phyloP scores from a whole-genome alignment of 2,113 vertebrate species.

The Procavia capensis region DNA sequence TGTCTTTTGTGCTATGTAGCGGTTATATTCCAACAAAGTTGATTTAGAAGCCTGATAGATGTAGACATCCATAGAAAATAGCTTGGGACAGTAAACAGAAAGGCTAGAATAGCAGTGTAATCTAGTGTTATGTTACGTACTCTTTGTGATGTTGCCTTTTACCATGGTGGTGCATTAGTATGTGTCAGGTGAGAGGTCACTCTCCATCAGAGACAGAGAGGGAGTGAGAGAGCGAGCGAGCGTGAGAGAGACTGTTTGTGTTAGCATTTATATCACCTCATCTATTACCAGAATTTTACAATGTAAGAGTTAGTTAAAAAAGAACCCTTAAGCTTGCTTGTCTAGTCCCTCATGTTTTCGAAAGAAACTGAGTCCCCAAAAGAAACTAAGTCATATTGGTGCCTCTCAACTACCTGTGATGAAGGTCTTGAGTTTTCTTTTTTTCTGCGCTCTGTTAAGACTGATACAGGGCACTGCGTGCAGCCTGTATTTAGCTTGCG shows the following conservation, averaged over 20 bases:
- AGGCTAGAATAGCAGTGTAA: background rate
- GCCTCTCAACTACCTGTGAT: background rate
- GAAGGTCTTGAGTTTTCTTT: background rate
- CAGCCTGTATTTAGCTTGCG: background rate
- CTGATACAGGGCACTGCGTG: background rate
- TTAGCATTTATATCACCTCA: background rate
- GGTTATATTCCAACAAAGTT: background rate
- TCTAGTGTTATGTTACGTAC: background rate
- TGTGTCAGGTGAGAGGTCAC: background rate
- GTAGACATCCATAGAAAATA: background rate
- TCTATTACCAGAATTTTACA: constrained; percentile 14
- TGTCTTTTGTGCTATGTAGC: background rate
- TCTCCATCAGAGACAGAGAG: no score
- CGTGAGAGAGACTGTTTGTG: no score
- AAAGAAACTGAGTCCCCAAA: background rate
- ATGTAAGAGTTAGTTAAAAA: background rate
- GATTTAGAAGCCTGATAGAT: background rate
- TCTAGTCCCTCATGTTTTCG: background rate
- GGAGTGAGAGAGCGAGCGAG: no score
- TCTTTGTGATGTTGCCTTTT: background rate
- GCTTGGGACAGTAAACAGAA: background rate
- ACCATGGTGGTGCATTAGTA: background rate
- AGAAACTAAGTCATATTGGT: constrained; percentile 21
- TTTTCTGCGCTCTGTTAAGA: background rate
- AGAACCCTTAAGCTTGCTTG: background rate